These are phyloP conservation scores for Xestia ashworthii DNA, from an alignment of 2,888 invertebrate species.

Conservation along the genomic window DNA sequence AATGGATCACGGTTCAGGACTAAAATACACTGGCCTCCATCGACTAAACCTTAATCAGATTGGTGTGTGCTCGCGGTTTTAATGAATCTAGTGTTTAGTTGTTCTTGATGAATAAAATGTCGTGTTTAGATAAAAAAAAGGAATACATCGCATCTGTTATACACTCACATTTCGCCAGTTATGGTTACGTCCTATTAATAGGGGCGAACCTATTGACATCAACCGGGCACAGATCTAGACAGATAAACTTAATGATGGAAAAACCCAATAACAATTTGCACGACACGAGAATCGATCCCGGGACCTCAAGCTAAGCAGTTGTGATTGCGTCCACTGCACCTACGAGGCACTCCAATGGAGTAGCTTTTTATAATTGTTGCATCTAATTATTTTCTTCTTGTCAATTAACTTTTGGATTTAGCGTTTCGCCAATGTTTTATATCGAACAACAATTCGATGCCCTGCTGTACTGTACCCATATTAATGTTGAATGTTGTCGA, in stretches of 20 bases:
- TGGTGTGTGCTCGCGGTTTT: slow-evolving; percentile 34
- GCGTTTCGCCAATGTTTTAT: not conserved
- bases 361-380: not conserved
- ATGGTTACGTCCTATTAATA: too few species aligned
- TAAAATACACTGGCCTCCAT: slow-evolving; percentile 42
- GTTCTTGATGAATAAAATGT: slow-evolving; percentile 18
- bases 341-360: not conserved
- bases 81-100: slow-evolving; percentile 29
- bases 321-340: too few species aligned
- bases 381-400: not conserved
- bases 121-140: not conserved
- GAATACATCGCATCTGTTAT: not conserved
- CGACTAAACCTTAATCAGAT: slow-evolving; percentile 49
- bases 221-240: too few species aligned
- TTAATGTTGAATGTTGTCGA: not conserved
- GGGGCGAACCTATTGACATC: too few species aligned
- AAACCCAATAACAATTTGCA: too few species aligned
- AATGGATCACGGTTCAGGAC: slow-evolving; percentile 61
- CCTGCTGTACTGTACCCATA: not conserved
- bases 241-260: too few species aligned
- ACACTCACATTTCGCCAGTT: too few species aligned
- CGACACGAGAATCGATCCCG: too few species aligned
- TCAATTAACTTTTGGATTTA: not conserved
- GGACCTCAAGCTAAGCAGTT: too few species aligned
- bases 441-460: not conserved